Conservation (phyloP, 2,797 vertebrate species). For the Pygocentrus nattereri region DNA sequence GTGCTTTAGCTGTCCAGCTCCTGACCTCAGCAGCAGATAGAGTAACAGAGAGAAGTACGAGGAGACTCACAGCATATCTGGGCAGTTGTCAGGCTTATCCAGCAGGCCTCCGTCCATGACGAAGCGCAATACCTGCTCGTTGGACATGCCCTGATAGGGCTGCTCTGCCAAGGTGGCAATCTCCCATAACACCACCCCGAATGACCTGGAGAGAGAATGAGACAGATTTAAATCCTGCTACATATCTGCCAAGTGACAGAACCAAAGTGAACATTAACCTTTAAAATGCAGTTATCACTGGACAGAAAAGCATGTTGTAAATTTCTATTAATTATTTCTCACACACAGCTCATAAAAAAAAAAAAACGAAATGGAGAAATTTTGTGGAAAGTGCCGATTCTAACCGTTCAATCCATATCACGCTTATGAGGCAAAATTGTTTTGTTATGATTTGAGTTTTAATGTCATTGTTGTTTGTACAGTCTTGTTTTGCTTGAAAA, state of each 20-base stretch:
- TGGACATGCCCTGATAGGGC: constrained; percentile 98
- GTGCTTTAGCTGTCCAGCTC: not conserved
- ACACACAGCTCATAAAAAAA: too few relatives aligned
- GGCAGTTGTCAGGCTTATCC: constrained; percentile 97
- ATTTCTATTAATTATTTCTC: too few relatives aligned
- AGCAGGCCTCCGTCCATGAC: constrained; percentile 98
- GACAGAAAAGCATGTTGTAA: too few relatives aligned
- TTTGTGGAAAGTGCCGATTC: too few relatives aligned
- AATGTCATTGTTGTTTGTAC: too few relatives aligned
- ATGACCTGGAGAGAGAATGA: constrained; percentile 77
- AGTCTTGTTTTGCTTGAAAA: too few relatives aligned
- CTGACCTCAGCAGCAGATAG: not conserved
- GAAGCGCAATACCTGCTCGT: constrained; percentile 97
- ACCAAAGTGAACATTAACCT: not conserved
- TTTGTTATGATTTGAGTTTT: too few relatives aligned
- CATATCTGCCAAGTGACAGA: too few relatives aligned
- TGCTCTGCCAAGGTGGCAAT: constrained; percentile 95
- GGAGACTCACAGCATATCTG: constrained; percentile 93
- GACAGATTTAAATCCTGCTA: not conserved
- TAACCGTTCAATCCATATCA: too few relatives aligned
- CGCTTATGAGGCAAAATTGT: too few relatives aligned
- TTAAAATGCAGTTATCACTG: too few relatives aligned
- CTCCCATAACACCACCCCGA: constrained; percentile 98
- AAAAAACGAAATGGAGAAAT: too few relatives aligned
- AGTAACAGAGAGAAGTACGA: not conserved